A percentile compares a stretch with the other conserved stretches of the same genome.
Conservation (phyloP, 1,140 invertebrate genomes). For the Musca vetustissima region DNA sequence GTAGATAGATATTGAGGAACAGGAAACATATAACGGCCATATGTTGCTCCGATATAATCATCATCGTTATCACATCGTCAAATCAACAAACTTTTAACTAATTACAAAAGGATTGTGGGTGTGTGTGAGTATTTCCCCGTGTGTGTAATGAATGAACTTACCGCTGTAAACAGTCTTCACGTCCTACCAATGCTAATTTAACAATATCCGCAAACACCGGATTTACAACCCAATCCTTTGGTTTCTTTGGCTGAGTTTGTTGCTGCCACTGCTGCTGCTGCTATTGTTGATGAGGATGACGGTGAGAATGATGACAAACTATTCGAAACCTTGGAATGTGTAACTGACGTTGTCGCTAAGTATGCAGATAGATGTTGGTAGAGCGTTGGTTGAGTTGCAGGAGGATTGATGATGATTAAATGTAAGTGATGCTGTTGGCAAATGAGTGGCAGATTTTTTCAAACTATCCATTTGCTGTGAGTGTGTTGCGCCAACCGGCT, state of each 20-base stretch:
- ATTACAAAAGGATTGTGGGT: background rate
- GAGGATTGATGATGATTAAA: background rate
- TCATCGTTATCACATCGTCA: background rate
- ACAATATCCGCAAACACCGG: constrained; percentile 56
- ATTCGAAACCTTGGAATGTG: background rate
- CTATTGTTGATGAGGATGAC: background rate
- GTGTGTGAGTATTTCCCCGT: background rate
- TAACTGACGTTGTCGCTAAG: background rate
- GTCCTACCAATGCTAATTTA: constrained; percentile 51
- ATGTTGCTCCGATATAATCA: background rate
- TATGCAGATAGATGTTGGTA: background rate
- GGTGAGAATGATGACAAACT: background rate
- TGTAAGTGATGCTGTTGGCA: background rate
- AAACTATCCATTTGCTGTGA: too few relatives aligned
- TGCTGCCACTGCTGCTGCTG: constrained; percentile 24
- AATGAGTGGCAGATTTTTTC: too few relatives aligned
- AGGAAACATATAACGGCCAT: too few relatives aligned
- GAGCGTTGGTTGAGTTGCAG: background rate
- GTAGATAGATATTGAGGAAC: too few relatives aligned
- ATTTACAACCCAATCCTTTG: constrained; percentile 55
- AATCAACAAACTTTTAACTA: background rate
- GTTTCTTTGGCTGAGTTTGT: constrained; percentile 33
- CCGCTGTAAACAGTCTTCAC: constrained; percentile 52
- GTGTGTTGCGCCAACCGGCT: background rate
- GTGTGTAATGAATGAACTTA: constrained; percentile 34